Evolutionary conservation across 2,888 invertebrate species (phyloP), one percentile per base, ranked within the genome.

Genomic region (Pachycephus smyrnensis): DNA sequence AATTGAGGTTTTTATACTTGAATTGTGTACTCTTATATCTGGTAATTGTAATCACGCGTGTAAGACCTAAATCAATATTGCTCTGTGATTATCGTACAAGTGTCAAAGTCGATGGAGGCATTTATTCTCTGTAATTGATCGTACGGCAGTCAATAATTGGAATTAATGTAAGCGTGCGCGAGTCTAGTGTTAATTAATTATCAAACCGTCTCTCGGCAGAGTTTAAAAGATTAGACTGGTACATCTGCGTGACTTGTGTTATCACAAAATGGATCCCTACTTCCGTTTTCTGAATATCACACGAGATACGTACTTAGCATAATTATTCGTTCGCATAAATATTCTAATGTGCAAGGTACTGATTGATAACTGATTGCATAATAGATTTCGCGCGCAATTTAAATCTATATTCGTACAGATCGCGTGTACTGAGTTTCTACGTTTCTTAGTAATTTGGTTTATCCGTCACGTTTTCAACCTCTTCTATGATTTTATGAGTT

Each of bases 401-500:
- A 23, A 55, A 23, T 55, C 15, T 9, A 2, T 23, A 55, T 55
- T 1, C 2, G 23, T 55, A 23, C 9, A 23, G 9, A 1, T 23
- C 1, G 23, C 23, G 23, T 9, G 23, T 23, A 55, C 23, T 0
- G 1, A 55, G 55, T 23, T 55, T 55, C 55, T 9, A 55, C 1
- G 9, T 55, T 55, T 23, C 23, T 55, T 55, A 23, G 9, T 55
- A 55, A 55, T 55, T 55, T 55, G 1, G 9, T 55, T 40, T 40
- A 3, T 55, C 9, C 2, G 23, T 55, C 23, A 55, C 9, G 9
- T 23, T 55, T 23, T 55, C 55, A 55, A 55, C 9, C 23, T 23
- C 55, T 69, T 37, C 71, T 76, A 75, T 78, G 73, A 80, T 86
- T 79, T 80, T 79, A 82, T 80, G 80, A 37, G 69, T 82, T 77